Base-by-base conservation (phyloP, 2,113 vertebrate species). In the Toxotes chatareus region DNA sequence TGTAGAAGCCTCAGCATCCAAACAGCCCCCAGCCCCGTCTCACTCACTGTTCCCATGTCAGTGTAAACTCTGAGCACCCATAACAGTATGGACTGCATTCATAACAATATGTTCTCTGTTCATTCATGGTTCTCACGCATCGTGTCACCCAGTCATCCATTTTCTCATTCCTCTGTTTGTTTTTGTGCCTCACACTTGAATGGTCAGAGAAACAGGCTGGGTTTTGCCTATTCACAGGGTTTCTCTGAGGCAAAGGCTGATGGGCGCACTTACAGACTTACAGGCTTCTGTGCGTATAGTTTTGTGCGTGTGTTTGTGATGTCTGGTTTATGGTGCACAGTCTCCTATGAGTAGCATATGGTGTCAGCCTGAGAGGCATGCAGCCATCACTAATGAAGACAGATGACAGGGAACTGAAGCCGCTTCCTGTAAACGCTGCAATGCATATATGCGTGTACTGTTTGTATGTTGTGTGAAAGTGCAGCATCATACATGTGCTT, bases 341-440 rank as follows among this genome's bases (percentile, higher is more conserved):
- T 83, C 87, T 86, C 76, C 86, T 90, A 82, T 88, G 78, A 89
- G 89, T 67, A 91, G 91, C 94, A 95, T 94, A 94, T 93, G 93
- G 94, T 90, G 92, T 91, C 92, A 84, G 90, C 86, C 92, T 90
- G 80, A 87, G 88, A 94, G 91, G 92, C 93, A 85, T 92, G 89
- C 90, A 94, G 92, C 92, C 92, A 91, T 94, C 89, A 89, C 94
- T 95, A 95, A 95, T 94, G 94, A 95, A 94, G 94, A 95, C 90
- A 76, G 94, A 95, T 94, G 94, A 94, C 83, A 73, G 87, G 63
- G 76, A 86, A 71, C 64, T 72, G 84, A 77, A 83, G 81, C 86
- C 81, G 80, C 93, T 92, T 94, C 87, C 88, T 92, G 83, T 89
- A 84, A 87, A 79, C 79, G 38, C 87, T 68, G 61, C 73, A 51